Percentiles rank a stretch among this genome's conserved stretches.
Conservation (phyloP, 2,888 invertebrate genomes). For the Drosophila mimica region DNA sequence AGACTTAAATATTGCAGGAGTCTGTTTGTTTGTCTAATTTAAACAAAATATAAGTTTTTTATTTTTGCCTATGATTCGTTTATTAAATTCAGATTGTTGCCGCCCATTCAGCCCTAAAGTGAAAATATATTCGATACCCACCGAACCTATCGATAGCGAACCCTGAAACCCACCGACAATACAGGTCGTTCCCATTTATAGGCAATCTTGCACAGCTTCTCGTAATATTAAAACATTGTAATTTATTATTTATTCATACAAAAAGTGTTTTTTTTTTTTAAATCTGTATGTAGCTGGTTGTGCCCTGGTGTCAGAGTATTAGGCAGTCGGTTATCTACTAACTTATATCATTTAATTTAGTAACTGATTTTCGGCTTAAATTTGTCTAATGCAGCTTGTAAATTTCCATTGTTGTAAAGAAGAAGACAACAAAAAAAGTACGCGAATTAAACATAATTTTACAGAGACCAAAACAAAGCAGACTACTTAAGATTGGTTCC, state of each 20-base stretch:
- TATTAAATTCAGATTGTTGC: not conserved
- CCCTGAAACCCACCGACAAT: not conserved
- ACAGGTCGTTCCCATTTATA: not conserved
- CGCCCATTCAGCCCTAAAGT: not conserved
- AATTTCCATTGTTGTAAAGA: not conserved
- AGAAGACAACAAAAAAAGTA: too few species aligned
- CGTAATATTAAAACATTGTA: not conserved
- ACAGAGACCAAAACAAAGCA: not conserved
- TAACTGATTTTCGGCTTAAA: not conserved
- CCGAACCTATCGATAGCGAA: not conserved
- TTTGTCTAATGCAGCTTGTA: not conserved
- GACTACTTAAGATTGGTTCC: not conserved
- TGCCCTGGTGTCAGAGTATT: not conserved
- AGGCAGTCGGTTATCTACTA: not conserved
- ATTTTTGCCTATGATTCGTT: not conserved
- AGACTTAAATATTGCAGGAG: not conserved
- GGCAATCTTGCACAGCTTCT: not conserved
- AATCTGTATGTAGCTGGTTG: not conserved
- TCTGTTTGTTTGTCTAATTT: not conserved
- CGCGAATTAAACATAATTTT: not conserved
- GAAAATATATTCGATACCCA: not conserved
- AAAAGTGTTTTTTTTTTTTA: not conserved
- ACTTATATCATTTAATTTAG: not conserved
- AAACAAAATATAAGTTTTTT: rapidly evolving
- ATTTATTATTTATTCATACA: not conserved